Conservation (phyloP, 2,113 vertebrate species). For the Zapus hudsonius region DNA sequence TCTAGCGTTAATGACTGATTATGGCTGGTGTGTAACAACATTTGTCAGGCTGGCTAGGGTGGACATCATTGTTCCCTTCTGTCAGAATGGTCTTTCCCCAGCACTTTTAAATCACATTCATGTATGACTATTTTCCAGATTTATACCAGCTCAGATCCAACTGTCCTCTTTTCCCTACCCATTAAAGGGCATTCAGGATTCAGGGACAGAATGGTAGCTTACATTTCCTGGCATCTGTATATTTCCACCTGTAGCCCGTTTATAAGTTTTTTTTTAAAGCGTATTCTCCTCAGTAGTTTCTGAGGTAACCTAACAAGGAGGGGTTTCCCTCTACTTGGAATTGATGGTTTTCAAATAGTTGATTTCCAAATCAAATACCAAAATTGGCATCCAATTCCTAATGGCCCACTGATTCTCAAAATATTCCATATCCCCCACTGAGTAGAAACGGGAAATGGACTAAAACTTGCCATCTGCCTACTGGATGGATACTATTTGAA, state of each 20-base stretch:
- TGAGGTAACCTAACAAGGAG: slow-evolving; percentile 49
- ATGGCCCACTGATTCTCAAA: slow-evolving; percentile 73
- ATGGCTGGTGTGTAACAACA: not conserved
- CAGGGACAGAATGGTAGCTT: slow-evolving; percentile 63
- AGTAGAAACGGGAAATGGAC: slow-evolving; percentile 67
- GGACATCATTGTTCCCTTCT: not conserved
- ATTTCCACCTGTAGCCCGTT: slow-evolving; percentile 52
- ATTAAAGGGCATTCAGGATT: slow-evolving; percentile 25
- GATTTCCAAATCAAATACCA: slow-evolving; percentile 78
- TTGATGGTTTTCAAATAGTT: slow-evolving; percentile 67
- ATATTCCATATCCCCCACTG: slow-evolving; percentile 67
- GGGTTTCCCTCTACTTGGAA: slow-evolving; percentile 63
- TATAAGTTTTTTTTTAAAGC: slow-evolving; percentile 64
- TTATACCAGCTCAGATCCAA: not conserved
- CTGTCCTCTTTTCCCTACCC: not conserved
- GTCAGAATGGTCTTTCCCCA: not conserved
- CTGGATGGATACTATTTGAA: slow-evolving; percentile 70
- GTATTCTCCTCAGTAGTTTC: slow-evolving; percentile 51
- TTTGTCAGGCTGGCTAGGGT: not conserved
- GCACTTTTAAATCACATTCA: not conserved
- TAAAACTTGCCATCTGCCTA: slow-evolving; percentile 57
- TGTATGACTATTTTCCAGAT: not conserved
- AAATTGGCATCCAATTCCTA: slow-evolving; percentile 63
- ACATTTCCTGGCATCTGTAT: slow-evolving; percentile 21
- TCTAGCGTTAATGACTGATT: not conserved